Evolutionary conservation across 2,888 invertebrate genomes (phyloP), one percentile per base, ranked within the genome.

Genomic region (Allacma fusca): DNA sequence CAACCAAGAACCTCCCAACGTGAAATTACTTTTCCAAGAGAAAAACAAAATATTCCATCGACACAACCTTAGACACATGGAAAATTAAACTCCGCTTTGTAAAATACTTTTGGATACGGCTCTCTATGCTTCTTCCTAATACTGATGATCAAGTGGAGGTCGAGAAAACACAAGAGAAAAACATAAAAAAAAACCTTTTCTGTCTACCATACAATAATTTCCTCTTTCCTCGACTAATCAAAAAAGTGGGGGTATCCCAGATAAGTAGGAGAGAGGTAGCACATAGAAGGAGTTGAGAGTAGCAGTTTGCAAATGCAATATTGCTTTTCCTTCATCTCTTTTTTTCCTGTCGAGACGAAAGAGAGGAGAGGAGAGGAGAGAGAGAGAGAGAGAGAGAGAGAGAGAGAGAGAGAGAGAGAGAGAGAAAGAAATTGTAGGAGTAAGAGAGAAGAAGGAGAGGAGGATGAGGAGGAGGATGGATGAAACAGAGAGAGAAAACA

Each of bases 251-350:
- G 50, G 19, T 50, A 50, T 12, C n/a, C 16, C 19, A 50, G 50
- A 50, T 5, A 12, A 50, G 50, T 50, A 50, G 50, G 7, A 50
- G 16, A 50, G 1, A 50, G n/a, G 19, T 19, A 50, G 19, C n/a
- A 50, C 19, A 50, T 50, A 50, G 19, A 13, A 50, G 19, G 2
- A 40, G 5, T 40, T n/a, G 34, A 50, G 50, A 50, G 50, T 50
- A 50, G 50, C n/a, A 50, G 50, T 50, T 50, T 50, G 50, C 50
- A 50, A 50, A 50, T 50, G 50, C n/a, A 12, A 50, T 50, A 50
- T 16, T 50, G 50, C n/a, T 50, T 50, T 50, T 50, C 50, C 50
- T 50, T 50, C 50, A 50, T 50, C 16, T 40, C 40, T 40, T 40
- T 40, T 40, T 40, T 40, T 13, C 13, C 40, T 40, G 40, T 40